phyloP scores from a whole-genome alignment of 2,797 vertebrate species.

The Heliangelus exortis region DNA sequence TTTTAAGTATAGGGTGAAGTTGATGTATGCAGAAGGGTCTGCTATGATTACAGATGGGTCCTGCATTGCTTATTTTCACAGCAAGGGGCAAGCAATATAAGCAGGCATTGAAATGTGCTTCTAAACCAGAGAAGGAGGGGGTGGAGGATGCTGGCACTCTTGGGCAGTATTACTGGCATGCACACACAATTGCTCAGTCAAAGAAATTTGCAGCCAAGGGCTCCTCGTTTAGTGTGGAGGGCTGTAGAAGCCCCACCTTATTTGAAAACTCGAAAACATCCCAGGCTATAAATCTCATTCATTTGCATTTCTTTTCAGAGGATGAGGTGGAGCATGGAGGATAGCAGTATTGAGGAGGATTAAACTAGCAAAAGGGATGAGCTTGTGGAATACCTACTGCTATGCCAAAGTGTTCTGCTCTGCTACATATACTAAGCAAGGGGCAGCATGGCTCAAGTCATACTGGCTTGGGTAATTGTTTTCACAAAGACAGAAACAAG shows the following conservation, averaged over 20 bases:
- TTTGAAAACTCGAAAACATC: slow-evolving; percentile 60
- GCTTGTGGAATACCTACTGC: slow-evolving; percentile 31
- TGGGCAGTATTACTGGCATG: background rate
- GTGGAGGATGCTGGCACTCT: background rate
- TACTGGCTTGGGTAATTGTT: background rate
- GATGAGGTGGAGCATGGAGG: slow-evolving; percentile 44
- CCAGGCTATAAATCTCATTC: slow-evolving; percentile 57
- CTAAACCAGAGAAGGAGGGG: slow-evolving; percentile 17
- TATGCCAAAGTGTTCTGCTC: slow-evolving; percentile 10
- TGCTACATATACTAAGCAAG: background rate
- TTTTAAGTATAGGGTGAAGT: background rate
- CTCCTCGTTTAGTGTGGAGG: background rate
- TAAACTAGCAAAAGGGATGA: slow-evolving; percentile 50
- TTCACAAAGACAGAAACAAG: background rate
- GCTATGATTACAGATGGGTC: background rate
- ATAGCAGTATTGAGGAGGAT: slow-evolving; percentile 61
- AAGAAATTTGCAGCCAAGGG: slow-evolving; percentile 44
- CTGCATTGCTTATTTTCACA: background rate
- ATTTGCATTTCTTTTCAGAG: slow-evolving; percentile 72
- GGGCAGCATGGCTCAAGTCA: background rate
- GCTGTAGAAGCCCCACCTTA: slow-evolving; percentile 20
- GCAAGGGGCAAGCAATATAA: background rate
- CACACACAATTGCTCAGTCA: background rate
- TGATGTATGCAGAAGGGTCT: background rate
- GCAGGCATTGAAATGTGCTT: slow-evolving; percentile 16